Evolutionary conservation across 2,888 invertebrate species (phyloP), one percentile per base, ranked within the genome.

Genomic region (Platypus cylindrus): DNA sequence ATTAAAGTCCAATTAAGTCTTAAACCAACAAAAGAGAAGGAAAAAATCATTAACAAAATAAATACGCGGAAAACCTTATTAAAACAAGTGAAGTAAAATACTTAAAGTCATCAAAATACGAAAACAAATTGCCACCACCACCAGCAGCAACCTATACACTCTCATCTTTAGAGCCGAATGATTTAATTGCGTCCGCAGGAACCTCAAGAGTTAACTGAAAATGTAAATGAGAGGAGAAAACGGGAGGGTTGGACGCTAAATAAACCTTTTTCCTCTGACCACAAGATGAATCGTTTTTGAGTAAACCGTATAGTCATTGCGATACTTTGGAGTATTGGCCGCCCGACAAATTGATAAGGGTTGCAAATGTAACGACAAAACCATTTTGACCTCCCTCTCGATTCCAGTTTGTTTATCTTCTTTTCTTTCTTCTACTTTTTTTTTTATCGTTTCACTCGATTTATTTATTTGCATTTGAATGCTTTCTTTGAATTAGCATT

Each of bases 251-350:
- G 46, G 45, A 36, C 30, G 36, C 37, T 41, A 41, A 41, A 41
- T 41, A 41, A 50, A 47, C 48, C 43, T 44, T 52, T 50, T 32
- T 50, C 46, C n/a, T n/a, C 52, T 53, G 51, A 51, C 53, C 52
- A 45, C 48, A 52, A 53, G 54, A 54, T 53, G 46, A 51, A 54
- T 53, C 49, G 54, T 51, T 52, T 50, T 46, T 47, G 54, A 53
- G 53, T 54, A 54, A 49, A n/a, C n/a, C 46, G 53, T 51, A 48
- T 45, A 51, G 53, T 54, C 54, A 54, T 53, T 52, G 49, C 47
- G 32, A 41, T 51, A 51, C 50, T 51, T 49, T 46, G 46, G 35
- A 43, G 40, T 50, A 50, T 50, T 51, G 48, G 36, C 28, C 35
- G 27, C 28, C 8, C 31, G 32, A n/a, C 45, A 45, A 49, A 50